These are phyloP conservation scores for Canis aureus DNA, from an alignment of 2,113 vertebrate species.

Conservation along the genomic window DNA sequence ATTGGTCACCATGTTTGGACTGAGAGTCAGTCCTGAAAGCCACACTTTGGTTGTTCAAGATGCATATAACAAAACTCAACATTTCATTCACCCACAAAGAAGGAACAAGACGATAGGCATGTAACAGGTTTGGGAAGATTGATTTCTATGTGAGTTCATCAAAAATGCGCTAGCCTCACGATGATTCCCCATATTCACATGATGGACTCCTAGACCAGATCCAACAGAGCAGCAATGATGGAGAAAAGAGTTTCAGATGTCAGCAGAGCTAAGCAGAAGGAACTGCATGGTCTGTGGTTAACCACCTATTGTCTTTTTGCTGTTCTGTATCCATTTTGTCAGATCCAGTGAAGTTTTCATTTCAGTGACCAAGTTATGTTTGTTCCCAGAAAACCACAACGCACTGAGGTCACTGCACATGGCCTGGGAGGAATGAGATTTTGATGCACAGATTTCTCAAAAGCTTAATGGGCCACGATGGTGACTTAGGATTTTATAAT, in stretches of 20 bases:
- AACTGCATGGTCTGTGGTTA: constrained; percentile 62
- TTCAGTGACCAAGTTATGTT: constrained; percentile 48
- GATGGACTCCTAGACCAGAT: not conserved
- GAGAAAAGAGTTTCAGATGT: not conserved
- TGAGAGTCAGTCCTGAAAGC: not conserved
- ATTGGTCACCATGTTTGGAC: not conserved
- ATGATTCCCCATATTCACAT: not conserved
- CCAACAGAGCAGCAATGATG: not conserved
- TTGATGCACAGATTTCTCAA: not conserved
- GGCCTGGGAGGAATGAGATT: not conserved
- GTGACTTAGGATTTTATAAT: not conserved
- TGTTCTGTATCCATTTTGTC: constrained; percentile 64
- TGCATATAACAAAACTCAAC: not conserved
- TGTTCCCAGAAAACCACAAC: constrained; percentile 59
- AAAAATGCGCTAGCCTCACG: not conserved
- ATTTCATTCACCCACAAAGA: not conserved
- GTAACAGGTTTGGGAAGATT: not conserved
- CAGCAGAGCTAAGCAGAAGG: constrained; percentile 40
- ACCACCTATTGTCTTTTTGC: constrained; percentile 76
- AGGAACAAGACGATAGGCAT: not conserved
- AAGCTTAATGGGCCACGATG: not conserved
- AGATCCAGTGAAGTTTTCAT: constrained; percentile 71
- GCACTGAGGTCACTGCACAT: constrained; percentile 1
- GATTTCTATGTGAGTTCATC: not conserved
- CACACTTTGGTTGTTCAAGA: not conserved